Conservation (phyloP, 2,113 vertebrate genomes). For the Cheilinus undulatus region DNA sequence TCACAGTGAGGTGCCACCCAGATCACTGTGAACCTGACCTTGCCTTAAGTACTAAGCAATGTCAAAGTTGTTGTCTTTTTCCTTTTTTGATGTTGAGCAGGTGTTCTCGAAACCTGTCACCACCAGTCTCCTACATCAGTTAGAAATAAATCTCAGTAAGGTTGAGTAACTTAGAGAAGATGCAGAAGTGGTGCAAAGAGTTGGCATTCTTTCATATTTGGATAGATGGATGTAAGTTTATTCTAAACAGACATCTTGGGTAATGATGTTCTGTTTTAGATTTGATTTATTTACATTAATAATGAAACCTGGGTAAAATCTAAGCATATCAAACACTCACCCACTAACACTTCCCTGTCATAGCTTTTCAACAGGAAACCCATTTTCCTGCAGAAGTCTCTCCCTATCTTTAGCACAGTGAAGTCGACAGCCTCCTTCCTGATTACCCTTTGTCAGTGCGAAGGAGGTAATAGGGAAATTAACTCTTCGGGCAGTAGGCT, state of each 20-base stretch:
- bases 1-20: not conserved
- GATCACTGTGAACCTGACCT: not conserved
- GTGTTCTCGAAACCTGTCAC: not conserved
- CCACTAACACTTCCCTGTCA: not conserved
- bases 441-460: constrained; percentile 16
- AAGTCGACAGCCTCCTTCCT: constrained; percentile 27
- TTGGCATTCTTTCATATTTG: too few species aligned
- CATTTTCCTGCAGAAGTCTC: constrained; percentile 13
- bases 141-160: not conserved
- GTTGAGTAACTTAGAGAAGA: too few species aligned
- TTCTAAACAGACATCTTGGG: too few species aligned
- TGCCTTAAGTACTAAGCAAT: not conserved
- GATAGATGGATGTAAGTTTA: too few species aligned
- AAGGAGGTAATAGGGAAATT: not conserved
- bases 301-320: constrained; percentile 1
- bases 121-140: not conserved
- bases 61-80: not conserved
- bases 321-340: constrained; percentile 3
- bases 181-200: too few species aligned
- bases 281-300: not conserved
- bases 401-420: constrained; percentile 27
- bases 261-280: too few species aligned
- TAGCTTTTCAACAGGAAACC: constrained; percentile 11
- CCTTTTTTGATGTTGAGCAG: not conserved
- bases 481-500: not conserved